Base-by-base conservation (phyloP, 2,888 invertebrate species). In the Crossocerus cetratus region DNA sequence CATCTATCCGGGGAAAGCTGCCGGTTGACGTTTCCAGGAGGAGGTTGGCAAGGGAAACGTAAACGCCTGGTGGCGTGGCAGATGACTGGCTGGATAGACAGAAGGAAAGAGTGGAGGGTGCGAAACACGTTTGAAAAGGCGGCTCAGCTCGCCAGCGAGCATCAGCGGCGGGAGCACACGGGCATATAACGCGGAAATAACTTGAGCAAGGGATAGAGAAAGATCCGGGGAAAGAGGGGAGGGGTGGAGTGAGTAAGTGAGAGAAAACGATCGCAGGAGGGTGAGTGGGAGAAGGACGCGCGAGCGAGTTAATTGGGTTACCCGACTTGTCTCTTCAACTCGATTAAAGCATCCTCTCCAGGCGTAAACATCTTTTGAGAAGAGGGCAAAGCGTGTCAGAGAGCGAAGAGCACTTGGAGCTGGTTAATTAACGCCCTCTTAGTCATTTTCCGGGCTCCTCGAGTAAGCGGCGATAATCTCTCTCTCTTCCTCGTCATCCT, bases 281-380 rank as follows among this genome's bases (percentile, higher is more conserved):
- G 21, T 13, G 16, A 58, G 55, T 16, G 62, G 58, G 18, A 74
- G 54, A 60, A 74, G 57, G 77, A 80, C 78, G 78, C 74, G 76
- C 76, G 72, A 77, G 84, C 76, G 70, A 83, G 72, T 80, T 81
- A 81, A 86, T 87, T 84, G 80, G 83, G 82, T 87, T 86, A 86
- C 81, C 83, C 77, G 75, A 82, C 80, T 85, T 83, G 81, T 84
- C 84, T 85, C 84, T 84, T 86, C 83, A 86, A 87, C 85, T 86
- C 85, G 86, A 84, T 86, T 86, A 85, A 85, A 85, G 81, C 83
- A 77, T 81, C 80, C 78, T 81, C 80, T 81, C 74, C 65, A 74
- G 81, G 80, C 84, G 86, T 86, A 85, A 87, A 87, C 85, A 87
- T 86, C 86, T 84, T 87, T 86, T 82, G 84, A 86, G 78, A 67